Evolutionary conservation across 2,113 vertebrate genomes (phyloP).

Genomic region (Sylvietta virens): DNA sequence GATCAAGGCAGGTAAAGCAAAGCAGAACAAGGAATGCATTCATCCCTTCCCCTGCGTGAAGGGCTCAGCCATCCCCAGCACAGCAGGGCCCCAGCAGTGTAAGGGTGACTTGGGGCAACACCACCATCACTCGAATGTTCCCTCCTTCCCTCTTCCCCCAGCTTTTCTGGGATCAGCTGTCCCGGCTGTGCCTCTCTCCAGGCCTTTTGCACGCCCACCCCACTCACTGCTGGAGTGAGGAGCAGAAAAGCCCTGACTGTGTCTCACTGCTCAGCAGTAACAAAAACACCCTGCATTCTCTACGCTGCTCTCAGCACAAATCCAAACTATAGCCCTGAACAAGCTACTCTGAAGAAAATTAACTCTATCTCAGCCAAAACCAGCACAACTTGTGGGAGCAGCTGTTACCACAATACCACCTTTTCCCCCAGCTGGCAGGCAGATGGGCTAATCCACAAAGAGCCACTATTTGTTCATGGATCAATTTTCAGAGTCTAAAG

Average conservation of each 20-base stretch:
- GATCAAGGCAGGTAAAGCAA: neutral
- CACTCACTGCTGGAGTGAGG: neutral
- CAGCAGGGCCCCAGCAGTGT: neutral
- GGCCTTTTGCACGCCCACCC: neutral
- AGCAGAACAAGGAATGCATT: neutral
- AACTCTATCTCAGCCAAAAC: neutral
- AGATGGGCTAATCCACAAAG: constrained; percentile 60
- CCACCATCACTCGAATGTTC: neutral
- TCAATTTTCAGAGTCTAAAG: constrained; percentile 32
- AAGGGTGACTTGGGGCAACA: neutral
- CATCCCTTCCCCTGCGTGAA: neutral
- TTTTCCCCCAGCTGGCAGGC: constrained; percentile 44
- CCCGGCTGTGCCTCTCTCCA: neutral
- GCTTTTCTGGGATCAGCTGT: neutral
- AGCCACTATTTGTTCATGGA: constrained; percentile 34
- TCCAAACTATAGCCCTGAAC: neutral
- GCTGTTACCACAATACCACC: neutral
- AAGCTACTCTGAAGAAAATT: neutral
- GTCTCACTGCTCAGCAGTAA: neutral
- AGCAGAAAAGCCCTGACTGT: neutral
- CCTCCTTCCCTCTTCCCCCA: too few species aligned
- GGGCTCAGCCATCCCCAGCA: neutral
- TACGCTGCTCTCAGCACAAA: neutral
- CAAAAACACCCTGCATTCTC: neutral
- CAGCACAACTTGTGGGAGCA: neutral